These are phyloP conservation scores for Agrotis clavis DNA, from an alignment of 2,888 invertebrate genomes.

Conservation along the genomic window DNA sequence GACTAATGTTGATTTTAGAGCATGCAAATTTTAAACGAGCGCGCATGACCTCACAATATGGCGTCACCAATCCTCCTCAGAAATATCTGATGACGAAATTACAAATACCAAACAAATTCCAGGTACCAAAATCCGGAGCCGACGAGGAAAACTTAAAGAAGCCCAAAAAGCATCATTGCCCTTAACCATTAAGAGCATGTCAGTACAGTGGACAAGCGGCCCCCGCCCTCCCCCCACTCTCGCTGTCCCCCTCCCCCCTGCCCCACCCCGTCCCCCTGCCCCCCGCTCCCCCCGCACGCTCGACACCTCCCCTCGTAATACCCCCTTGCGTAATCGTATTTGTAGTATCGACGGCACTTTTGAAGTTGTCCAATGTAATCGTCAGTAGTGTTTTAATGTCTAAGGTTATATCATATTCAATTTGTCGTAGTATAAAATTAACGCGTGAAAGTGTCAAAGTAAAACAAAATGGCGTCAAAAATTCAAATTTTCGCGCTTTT, in stretches of 20 bases:
- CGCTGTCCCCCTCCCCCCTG: slow-evolving; percentile 66
- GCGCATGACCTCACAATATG: no score
- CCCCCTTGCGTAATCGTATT: slow-evolving; percentile 40
- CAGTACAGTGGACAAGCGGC: slow-evolving; percentile 88
- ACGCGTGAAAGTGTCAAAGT: slow-evolving; percentile 39
- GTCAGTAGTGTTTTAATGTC: slow-evolving; percentile 44
- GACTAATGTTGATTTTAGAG: no score
- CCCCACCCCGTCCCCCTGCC: slow-evolving; percentile 58
- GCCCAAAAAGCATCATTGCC: slow-evolving; percentile 94
- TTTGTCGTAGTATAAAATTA: slow-evolving; percentile 35
- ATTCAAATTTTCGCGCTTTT: slow-evolving; percentile 2
- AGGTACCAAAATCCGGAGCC: slow-evolving; percentile 89
- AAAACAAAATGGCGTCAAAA: slow-evolving; percentile 32
- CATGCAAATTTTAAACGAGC: no score
- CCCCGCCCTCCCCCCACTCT: slow-evolving; percentile 63
- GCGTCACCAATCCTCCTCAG: no score
- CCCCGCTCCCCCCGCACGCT: slow-evolving; percentile 70
- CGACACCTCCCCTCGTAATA: slow-evolving; percentile 58
- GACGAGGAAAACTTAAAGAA: slow-evolving; percentile 96
- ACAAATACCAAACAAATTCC: slow-evolving; percentile 14
- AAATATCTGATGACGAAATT: no score
- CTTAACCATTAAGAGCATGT: slow-evolving; percentile 91
- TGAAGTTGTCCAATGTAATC: slow-evolving; percentile 52
- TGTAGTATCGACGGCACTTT: slow-evolving; percentile 53
- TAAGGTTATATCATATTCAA: slow-evolving; percentile 59